Conservation (phyloP, 2,888 invertebrate species). For the Ischnus inquisitorius region DNA sequence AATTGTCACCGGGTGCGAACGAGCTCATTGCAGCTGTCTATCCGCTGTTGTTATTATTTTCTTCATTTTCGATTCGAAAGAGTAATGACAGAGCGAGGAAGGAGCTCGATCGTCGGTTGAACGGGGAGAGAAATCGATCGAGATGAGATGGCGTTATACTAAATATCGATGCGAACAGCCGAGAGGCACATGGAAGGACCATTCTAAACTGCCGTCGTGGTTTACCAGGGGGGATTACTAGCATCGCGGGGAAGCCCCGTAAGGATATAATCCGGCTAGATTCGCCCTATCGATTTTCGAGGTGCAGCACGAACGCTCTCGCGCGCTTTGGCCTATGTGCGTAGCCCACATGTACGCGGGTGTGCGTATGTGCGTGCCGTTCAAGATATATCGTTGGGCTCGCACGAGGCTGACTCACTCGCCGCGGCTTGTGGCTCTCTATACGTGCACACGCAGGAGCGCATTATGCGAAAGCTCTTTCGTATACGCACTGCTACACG, state of each 20-base stretch:
- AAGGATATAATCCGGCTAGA: constrained; percentile 84
- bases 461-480: constrained; percentile 66
- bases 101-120: constrained; percentile 66
- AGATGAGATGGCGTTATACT: constrained; percentile 36
- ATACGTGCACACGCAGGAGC: constrained; percentile 42
- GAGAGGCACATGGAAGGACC: constrained; percentile 16
- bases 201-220: constrained; percentile 68
- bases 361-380: constrained; percentile 70
- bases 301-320: constrained; percentile 79
- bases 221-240: constrained; percentile 79
- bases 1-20: constrained; percentile 49
- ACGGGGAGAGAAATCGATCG: constrained; percentile 63
- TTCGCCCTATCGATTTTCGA: constrained; percentile 84
- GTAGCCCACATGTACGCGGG: constrained; percentile 65
- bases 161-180: constrained; percentile 62
- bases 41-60: neutral
- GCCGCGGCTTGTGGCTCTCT: constrained; percentile 45
- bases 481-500: constrained; percentile 70
- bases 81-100: constrained; percentile 39
- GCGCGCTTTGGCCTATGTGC: constrained; percentile 67
- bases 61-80: constrained; percentile 10
- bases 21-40: constrained; percentile 45
- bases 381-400: constrained; percentile 72
- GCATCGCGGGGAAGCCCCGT: constrained; percentile 84
- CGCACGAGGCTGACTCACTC: constrained; percentile 77